Evolutionary conservation across 30 jellyfish, hydroid and myxozoan genomes (phyloP).

Genomic region (Nemopilema nomurai): DNA sequence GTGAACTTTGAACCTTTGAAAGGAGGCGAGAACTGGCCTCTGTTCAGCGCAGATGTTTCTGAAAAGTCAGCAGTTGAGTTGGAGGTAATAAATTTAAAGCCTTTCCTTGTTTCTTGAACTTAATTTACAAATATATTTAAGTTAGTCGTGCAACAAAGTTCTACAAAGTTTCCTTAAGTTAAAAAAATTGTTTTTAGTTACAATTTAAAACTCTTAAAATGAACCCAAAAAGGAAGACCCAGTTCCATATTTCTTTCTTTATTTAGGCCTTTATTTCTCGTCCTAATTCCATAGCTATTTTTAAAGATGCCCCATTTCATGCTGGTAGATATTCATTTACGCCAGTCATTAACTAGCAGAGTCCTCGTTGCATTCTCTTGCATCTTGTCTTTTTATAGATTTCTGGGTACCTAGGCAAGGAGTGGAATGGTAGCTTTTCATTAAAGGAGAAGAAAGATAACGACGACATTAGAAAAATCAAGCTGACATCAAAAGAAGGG

Average conservation of each 20-base stretch:
- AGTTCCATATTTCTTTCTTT: too few species aligned
- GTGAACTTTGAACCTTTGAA: slow-evolving; percentile 66
- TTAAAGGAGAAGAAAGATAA: slow-evolving; percentile 23
- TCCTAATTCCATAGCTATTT: too few species aligned
- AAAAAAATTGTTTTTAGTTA: too few species aligned
- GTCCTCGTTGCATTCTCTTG: too few species aligned
- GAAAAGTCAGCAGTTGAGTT: slow-evolving; percentile 71
- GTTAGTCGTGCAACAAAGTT: too few species aligned
- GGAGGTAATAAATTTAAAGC: slow-evolving; percentile 37
- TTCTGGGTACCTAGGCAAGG: slow-evolving; percentile 54
- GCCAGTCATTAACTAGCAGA: not conserved
- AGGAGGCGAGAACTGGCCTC: slow-evolving; percentile 98
- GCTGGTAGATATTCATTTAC: not conserved
- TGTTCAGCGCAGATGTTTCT: slow-evolving; percentile 69
- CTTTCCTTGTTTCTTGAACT: too few species aligned
- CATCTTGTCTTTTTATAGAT: slow-evolving; percentile 34
- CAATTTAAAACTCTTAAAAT: too few species aligned
- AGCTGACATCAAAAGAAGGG: slow-evolving; percentile 38
- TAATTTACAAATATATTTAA: too few species aligned
- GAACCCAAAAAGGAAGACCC: too few species aligned
- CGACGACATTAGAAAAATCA: slow-evolving; percentile 33
- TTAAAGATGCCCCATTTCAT: too few species aligned
- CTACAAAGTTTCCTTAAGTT: too few species aligned
- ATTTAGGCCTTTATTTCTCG: too few species aligned
- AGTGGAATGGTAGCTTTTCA: slow-evolving; percentile 75